Conservation (phyloP, 2,888 invertebrate genomes). For the Escarpia spicata region DNA sequence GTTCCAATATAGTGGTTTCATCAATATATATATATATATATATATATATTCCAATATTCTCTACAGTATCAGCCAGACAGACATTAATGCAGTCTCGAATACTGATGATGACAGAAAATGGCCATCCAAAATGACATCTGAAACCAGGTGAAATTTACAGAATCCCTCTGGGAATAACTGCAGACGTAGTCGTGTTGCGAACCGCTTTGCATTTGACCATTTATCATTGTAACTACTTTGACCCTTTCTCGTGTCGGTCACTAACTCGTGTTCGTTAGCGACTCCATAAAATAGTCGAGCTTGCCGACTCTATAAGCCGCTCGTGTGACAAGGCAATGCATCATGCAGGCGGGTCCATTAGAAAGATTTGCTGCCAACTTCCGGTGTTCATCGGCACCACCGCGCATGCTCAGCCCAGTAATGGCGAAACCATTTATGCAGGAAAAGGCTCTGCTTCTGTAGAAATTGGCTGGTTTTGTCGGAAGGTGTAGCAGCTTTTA, state of each 20-base stretch:
- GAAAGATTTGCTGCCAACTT: background rate
- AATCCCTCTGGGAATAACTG: background rate
- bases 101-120: background rate
- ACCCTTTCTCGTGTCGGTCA: background rate
- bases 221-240: conserved; percentile 7
- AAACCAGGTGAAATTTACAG: background rate
- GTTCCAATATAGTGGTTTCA: too few species aligned
- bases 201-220: background rate
- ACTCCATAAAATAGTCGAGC: background rate
- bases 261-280: background rate
- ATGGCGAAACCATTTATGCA: background rate
- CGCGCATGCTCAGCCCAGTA: background rate
- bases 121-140: background rate
- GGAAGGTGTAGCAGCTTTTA: background rate
- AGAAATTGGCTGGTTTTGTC: background rate
- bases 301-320: background rate
- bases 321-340: background rate
- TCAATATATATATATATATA: too few species aligned
- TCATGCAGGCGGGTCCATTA: background rate
- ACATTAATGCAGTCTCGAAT: background rate
- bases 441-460: background rate
- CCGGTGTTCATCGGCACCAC: background rate
- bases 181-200: background rate
- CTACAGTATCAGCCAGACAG: background rate
- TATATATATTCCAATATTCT: too few species aligned